A percentile compares a stretch with the other conserved stretches of the same genome.
phyloP scores from a whole-genome alignment of 1,140 invertebrate species.

The Drosophila lini region DNA sequence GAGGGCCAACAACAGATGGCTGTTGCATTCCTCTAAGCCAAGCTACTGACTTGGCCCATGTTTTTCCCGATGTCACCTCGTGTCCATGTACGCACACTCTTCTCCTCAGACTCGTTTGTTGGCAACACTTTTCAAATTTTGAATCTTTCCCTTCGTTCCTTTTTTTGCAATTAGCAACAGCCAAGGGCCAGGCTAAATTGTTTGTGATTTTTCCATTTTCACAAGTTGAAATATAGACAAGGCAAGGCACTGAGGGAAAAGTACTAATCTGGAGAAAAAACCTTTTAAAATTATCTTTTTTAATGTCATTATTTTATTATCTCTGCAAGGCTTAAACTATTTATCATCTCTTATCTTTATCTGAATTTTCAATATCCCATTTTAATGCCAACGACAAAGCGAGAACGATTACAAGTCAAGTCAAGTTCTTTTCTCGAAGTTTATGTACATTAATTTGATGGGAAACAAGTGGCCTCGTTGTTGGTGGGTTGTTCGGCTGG shows the following conservation, averaged over 20 bases:
- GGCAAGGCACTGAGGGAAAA: slow-evolving; percentile 24
- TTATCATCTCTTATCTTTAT: not conserved
- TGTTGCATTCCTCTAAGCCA: slow-evolving; percentile 20
- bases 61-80: slow-evolving; percentile 49
- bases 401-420: slow-evolving; percentile 37
- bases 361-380: not conserved
- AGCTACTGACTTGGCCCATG: slow-evolving; percentile 30
- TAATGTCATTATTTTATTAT: slow-evolving; percentile 1
- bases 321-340: not conserved
- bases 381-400: slow-evolving; percentile 3
- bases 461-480: slow-evolving; percentile 69
- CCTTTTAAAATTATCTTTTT: too few species aligned
- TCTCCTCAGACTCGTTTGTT: slow-evolving; percentile 12
- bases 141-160: slow-evolving; percentile 22
- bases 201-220: slow-evolving; percentile 63
- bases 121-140: slow-evolving; percentile 48
- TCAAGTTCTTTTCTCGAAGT: slow-evolving; percentile 53
- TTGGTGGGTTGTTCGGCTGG: slow-evolving; percentile 37
- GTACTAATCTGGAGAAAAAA: not conserved
- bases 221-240: slow-evolving; percentile 19
- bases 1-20: slow-evolving; percentile 38
- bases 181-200: slow-evolving; percentile 60
- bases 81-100: slow-evolving; percentile 37
- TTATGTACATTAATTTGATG: slow-evolving; percentile 79
- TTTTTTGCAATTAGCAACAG: slow-evolving; percentile 74